phyloP scores from a whole-genome alignment of 2,797 vertebrate genomes.

The Channallabes apus region DNA sequence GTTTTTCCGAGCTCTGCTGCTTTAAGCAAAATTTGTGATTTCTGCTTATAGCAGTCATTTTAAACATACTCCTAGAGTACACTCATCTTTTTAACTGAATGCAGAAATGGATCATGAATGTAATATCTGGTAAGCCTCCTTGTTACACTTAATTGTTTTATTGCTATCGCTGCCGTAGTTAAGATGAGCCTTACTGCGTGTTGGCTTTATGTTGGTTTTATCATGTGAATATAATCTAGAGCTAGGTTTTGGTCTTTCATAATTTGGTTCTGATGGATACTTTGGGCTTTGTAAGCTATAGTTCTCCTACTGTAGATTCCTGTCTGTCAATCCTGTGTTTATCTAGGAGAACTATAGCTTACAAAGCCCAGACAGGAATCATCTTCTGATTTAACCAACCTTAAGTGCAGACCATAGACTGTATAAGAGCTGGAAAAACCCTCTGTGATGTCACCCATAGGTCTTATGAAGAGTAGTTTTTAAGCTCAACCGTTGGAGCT shows the following conservation, averaged over 20 bases:
- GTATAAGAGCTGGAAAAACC: too few relatives aligned
- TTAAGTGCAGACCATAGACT: not conserved
- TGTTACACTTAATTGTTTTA: not conserved
- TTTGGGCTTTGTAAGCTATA: not conserved
- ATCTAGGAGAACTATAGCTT: not conserved
- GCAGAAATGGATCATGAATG: not conserved
- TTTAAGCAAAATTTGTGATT: slow-evolving; percentile 12
- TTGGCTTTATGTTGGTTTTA: not conserved
- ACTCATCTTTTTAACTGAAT: not conserved
- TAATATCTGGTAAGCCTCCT: not conserved
- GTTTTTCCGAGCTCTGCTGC: not conserved
- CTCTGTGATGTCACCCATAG: too few relatives aligned
- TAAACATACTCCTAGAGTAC: not conserved
- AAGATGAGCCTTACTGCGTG: not conserved
- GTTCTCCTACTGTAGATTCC: too few relatives aligned
- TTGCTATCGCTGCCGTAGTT: not conserved
- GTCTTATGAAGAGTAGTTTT: too few relatives aligned
- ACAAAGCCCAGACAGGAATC: not conserved
- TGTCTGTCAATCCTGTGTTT: not conserved
- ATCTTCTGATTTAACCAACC: not conserved
- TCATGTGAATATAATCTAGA: not conserved
- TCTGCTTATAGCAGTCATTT: not conserved
- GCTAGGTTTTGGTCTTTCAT: not conserved
- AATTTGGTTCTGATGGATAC: not conserved
- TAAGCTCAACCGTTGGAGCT: too few relatives aligned